Base-by-base conservation (phyloP, 2,888 invertebrate genomes). In the Alviniconcha strummeri region DNA sequence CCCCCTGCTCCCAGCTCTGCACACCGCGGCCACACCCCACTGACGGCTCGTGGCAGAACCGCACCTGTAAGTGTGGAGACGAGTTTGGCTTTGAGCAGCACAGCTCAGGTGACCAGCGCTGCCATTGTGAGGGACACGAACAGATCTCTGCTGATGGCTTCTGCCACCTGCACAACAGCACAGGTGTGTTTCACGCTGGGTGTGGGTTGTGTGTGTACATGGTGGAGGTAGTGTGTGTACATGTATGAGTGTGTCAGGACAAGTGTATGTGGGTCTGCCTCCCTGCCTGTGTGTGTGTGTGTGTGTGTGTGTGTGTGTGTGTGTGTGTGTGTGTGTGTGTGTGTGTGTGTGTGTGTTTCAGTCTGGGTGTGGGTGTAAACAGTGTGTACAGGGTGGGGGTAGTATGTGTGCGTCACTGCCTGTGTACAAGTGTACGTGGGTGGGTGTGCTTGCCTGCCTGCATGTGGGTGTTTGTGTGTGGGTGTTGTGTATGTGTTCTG, bases 1-100 rank as follows among this genome's bases (percentile, higher is more conserved):
- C 88, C 13, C 94, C 94, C 19, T 98, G 98, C 88, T 95, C 96
- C 0, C 96, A 96, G 88, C 94, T 98, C 86, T 98, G 98, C 90
- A 95, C 97, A 8, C 96, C 96, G 0, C 95, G 95, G 13, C 97
- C 97, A 11, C 84, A 86, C 15, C 76, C 83, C 2, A 52, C 74
- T 0, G 83, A 81, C 54, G 56, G n/a, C 54, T 57, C 84, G 5
- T 79, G 80, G 5, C 86, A 95, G 81, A 95, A 94, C 0, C 95
- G 95, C 89, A 95, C 95, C 5, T 98, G 98, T 90, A 94, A 97
- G 3, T 98, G 98, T 91, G 97, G 97, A 0, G 97, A 97, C 90
- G 97, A 96, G 77, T 89, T 82, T 55, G 36, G 54, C 19, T 55
- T 13, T 19, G 36, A 69, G 19, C 19, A 19, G 52, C 77, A 56